These are phyloP conservation scores for Anolis sagrei DNA, from an alignment of 2,113 vertebrate genomes.

Conservation along the genomic window DNA sequence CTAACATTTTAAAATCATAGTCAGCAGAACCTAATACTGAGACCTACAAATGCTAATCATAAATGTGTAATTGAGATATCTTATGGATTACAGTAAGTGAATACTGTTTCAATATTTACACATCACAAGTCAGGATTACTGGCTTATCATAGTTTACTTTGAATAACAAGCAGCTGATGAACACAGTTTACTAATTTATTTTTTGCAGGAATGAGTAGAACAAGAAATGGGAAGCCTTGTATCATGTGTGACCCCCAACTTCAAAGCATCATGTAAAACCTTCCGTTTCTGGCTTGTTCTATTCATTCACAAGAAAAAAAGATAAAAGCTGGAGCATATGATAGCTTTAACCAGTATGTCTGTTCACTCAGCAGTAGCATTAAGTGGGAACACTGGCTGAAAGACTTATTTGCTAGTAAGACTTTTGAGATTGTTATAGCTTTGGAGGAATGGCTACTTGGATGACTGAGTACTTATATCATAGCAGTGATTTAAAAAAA, in stretches of 20 bases:
- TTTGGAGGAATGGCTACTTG: background rate
- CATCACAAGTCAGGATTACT: background rate
- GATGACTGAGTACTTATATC: conserved; percentile 1
- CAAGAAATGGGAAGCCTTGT: background rate
- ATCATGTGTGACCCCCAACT: background rate
- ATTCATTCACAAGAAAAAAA: background rate
- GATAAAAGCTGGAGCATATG: background rate
- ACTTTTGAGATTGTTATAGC: background rate
- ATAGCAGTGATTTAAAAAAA: conserved; percentile 28
- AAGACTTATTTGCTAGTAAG: background rate
- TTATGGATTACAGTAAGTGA: background rate
- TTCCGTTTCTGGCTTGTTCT: background rate
- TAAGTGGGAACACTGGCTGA: background rate
- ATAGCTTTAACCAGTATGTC: background rate
- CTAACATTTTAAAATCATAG: background rate
- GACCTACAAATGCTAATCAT: background rate
- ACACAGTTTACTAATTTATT: background rate
- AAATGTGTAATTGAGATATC: rapidly evolving
- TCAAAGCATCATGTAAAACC: background rate
- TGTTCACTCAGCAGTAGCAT: background rate
- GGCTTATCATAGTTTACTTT: background rate
- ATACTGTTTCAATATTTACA: conserved; percentile 10
- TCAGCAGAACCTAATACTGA: background rate
- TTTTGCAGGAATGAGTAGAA: background rate
- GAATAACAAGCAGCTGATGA: background rate